phyloP scores from a whole-genome alignment of 2,797 vertebrate genomes.

The Tenualosa ilisha region DNA sequence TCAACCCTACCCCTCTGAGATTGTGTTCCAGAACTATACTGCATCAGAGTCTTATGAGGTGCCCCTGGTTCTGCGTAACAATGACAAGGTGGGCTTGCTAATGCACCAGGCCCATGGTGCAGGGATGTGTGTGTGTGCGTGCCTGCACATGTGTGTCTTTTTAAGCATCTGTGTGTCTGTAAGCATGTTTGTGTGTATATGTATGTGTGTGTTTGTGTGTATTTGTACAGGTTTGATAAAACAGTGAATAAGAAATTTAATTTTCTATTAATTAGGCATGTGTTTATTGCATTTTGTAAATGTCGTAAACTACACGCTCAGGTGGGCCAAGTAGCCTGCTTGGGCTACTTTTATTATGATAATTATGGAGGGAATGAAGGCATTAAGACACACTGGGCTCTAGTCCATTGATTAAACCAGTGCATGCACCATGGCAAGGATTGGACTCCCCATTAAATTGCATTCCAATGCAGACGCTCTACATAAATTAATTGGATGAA shows the following conservation, averaged over 20 bases:
- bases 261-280: neutral
- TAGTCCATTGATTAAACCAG: neutral
- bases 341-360: neutral
- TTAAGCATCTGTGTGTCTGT: neutral
- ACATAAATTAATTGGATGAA: constrained; percentile 18
- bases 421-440: constrained; percentile 3
- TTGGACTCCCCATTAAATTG: constrained; percentile 16
- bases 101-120: neutral
- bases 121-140: neutral
- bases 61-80: constrained; percentile 79
- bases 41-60: constrained; percentile 78
- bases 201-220: neutral
- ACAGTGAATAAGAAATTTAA: neutral
- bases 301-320: neutral
- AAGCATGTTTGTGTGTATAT: neutral
- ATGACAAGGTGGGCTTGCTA: constrained; percentile 74
- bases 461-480: neutral
- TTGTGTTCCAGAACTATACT: constrained; percentile 83
- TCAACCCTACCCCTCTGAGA: constrained; percentile 84
- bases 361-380: neutral
- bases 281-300: constrained; percentile 1
- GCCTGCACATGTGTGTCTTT: constrained; percentile 10
- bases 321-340: neutral
- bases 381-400: constrained; percentile 18
- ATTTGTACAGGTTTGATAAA: neutral